Conservation (phyloP, 2,113 vertebrate species). For the Cichladusa arquata region DNA sequence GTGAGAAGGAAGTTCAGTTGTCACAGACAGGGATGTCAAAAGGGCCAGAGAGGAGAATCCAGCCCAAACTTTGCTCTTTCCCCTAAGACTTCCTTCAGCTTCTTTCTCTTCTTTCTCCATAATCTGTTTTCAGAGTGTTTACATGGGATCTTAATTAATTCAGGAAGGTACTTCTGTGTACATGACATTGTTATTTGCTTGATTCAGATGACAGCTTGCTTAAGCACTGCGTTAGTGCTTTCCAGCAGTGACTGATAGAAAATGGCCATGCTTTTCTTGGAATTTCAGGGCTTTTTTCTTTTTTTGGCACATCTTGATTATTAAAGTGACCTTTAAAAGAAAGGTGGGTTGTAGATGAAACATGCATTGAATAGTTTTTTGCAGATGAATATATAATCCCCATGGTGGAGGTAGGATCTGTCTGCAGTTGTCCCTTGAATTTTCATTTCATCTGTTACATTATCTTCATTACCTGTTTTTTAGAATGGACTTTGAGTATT, state of each 20-base stretch:
- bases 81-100: not conserved
- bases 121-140: not conserved
- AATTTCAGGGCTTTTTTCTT: not conserved
- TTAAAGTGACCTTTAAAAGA: not conserved
- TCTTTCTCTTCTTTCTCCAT: not conserved
- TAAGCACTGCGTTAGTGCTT: not conserved
- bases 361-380: not conserved
- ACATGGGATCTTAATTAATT: not conserved
- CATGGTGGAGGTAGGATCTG: not conserved
- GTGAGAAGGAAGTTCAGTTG: not conserved
- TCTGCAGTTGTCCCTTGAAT: not conserved
- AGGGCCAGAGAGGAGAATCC: not conserved
- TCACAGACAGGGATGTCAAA: not conserved
- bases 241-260: not conserved
- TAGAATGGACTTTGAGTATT: not conserved
- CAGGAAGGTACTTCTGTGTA: not conserved
- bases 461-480: not conserved
- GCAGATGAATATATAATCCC: not conserved
- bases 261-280: not conserved
- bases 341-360: not conserved
- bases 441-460: not conserved
- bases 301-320: not conserved
- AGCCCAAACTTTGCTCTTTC: not conserved
- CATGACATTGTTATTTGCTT: not conserved
- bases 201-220: not conserved